These are phyloP conservation scores for Tachuris rubrigastra DNA, from an alignment of 2,113 vertebrate species.

Conservation along the genomic window DNA sequence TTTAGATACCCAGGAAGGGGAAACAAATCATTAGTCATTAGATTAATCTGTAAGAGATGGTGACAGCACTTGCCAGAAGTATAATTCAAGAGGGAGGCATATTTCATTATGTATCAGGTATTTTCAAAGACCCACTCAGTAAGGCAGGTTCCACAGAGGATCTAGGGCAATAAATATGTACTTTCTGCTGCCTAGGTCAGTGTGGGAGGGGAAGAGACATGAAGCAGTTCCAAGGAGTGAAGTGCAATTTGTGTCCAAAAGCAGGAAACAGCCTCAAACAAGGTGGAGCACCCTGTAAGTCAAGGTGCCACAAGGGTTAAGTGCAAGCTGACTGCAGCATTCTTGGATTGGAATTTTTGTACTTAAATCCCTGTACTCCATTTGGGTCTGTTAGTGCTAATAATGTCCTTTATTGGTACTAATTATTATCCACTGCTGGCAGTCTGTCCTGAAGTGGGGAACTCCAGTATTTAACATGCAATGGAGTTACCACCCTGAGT, in stretches of 20 bases:
- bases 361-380: neutral
- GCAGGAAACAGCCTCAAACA: neutral
- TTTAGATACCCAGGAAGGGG: neutral
- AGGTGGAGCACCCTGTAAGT: neutral
- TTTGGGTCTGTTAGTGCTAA: neutral
- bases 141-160: neutral
- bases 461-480: neutral
- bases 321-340: neutral
- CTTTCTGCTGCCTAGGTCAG: neutral
- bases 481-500: neutral
- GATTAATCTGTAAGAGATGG: neutral
- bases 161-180: neutral
- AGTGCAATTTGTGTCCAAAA: neutral
- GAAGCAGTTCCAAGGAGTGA: neutral
- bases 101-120: neutral
- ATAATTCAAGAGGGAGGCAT: neutral
- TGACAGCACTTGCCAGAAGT: neutral
- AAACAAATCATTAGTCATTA: neutral
- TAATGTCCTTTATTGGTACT: neutral
- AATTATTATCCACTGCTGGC: neutral
- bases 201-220: neutral
- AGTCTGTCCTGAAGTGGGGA: neutral
- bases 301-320: neutral
- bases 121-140: neutral
- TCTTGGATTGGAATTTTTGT: neutral